These are phyloP conservation scores for Sympetrum striolatum DNA, from an alignment of 2,888 invertebrate species.

Conservation along the genomic window DNA sequence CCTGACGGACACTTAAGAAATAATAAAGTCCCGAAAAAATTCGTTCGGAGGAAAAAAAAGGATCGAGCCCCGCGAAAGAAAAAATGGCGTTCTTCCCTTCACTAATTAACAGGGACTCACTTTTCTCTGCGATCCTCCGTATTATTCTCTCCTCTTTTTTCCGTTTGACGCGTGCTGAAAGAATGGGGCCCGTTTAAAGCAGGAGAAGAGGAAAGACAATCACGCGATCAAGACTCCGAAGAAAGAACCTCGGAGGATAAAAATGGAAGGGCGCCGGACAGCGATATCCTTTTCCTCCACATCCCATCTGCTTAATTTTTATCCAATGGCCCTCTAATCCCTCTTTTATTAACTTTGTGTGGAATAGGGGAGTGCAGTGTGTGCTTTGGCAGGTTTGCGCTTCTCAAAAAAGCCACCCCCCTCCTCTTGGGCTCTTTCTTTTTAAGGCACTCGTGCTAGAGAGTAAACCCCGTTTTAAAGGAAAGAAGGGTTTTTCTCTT, in stretches of 20 bases:
- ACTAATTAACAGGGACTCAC: constrained; percentile 27
- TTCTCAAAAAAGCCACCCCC: background rate
- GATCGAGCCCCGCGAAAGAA: background rate
- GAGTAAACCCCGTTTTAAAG: no score
- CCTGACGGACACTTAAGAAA: background rate
- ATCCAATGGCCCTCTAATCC: constrained; percentile 7
- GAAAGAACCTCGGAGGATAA: background rate
- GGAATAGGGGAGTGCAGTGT: background rate
- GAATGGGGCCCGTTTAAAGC: background rate
- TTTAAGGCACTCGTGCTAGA: no score
- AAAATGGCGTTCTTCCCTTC: background rate
- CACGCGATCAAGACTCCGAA: constrained; percentile 5
- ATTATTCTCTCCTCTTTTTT: background rate
- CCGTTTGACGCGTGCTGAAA: background rate
- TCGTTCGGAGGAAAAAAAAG: background rate
- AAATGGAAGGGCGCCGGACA: background rate
- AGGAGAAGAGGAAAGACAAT: constrained; percentile 1
- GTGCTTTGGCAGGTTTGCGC: background rate
- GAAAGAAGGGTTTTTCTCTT: no score
- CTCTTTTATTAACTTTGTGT: constrained; percentile 27
- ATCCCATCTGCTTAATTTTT: background rate
- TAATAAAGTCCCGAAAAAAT: background rate
- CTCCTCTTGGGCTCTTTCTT: background rate
- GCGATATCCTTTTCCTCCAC: background rate
- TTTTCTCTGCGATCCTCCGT: background rate